Conservation (phyloP, 2,888 invertebrate species). For the Scaptomyza polygonia region DNA sequence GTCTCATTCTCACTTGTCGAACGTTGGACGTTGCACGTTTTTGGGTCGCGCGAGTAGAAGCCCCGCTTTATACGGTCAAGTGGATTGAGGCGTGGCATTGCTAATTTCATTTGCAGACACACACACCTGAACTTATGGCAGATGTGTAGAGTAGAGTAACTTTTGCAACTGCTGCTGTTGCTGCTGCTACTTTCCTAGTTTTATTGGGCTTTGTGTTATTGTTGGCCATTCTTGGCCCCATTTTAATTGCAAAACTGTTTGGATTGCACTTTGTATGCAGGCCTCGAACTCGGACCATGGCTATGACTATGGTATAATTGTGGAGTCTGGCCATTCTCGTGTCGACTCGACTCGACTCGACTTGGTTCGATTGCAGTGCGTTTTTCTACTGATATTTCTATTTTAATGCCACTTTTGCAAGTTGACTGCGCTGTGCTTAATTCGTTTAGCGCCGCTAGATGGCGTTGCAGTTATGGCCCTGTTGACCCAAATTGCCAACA, state of each 20-base stretch:
- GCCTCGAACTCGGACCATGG: slow-evolving; percentile 23
- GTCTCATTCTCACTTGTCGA: background rate
- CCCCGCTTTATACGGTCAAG: slow-evolving; percentile 49
- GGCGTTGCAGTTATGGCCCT: slow-evolving; percentile 64
- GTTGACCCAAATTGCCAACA: slow-evolving; percentile 71
- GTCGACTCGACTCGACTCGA: background rate
- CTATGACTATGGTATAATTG: background rate
- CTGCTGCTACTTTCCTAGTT: slow-evolving; percentile 21
- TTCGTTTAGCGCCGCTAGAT: slow-evolving; percentile 76
- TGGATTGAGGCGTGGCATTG: slow-evolving; percentile 41
- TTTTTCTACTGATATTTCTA: slow-evolving; percentile 31
- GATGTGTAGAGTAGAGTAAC: background rate
- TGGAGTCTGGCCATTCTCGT: background rate
- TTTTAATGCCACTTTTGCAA: slow-evolving; percentile 71
- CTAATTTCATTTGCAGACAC: slow-evolving; percentile 65
- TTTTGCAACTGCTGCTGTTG: background rate
- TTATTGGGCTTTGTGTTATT: slow-evolving; percentile 36
- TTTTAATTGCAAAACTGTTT: slow-evolving; percentile 72
- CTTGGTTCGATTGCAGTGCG: slow-evolving; percentile 29
- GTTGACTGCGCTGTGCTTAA: slow-evolving; percentile 44
- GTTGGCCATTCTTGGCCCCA: slow-evolving; percentile 56
- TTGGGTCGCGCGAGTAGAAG: slow-evolving; percentile 43
- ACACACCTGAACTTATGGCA: slow-evolving; percentile 48
- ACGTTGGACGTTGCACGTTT: slow-evolving; percentile 58
- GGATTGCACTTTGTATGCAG: slow-evolving; percentile 75